Base-by-base conservation (phyloP, 2,113 vertebrate genomes). In the Microcebus murinus region DNA sequence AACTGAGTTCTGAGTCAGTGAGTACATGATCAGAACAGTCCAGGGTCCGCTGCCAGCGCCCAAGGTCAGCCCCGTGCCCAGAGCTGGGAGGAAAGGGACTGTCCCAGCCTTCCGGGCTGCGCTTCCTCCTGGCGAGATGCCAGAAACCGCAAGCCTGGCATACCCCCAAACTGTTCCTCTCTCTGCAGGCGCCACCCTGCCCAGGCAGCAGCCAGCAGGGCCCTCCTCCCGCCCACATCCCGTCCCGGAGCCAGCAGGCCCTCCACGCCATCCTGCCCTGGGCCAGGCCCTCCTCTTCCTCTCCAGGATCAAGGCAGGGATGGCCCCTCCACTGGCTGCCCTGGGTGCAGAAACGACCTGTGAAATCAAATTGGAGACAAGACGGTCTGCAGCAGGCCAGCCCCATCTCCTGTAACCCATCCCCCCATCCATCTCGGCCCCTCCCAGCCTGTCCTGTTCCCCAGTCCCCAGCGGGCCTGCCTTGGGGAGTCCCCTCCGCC, bases 101-200 rank as follows among this genome's bases (percentile, higher is more conserved):
- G 10, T 29, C 29, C 42, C 77, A 74, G 96, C 42, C 82, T 59
- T 88, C 52, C 8, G 17, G 83, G 36, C 25, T n/a, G 23, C 0
- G 27, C 48, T 95, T 96, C 86, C 74, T 92, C 68, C 94, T 34
- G 87, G 65, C 52, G 68, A 91, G 68, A 55, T 1, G 21, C 55
- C 27, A 31, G 23, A 88, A 65, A n/a, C 94, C 65, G 25, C 85
- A 39, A 21, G 63, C 65, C 59, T 36, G 79, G 68, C 65, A 61
- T 27, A 0, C 21, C 15, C 13, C n/a, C 65, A 52, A 10, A 39
- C 59, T 2, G 17, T 10, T 20, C 36, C 74, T 25, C 50, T 45
- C 6, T n/a, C 36, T 36, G 65, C 90, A 23, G 42, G 65, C 13
- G 27, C 57, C 87, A 45, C 45, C 6, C 29, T 29, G 21, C 21